phyloP scores from a whole-genome alignment of 2,888 invertebrate genomes.

The Biston stratarius region DNA sequence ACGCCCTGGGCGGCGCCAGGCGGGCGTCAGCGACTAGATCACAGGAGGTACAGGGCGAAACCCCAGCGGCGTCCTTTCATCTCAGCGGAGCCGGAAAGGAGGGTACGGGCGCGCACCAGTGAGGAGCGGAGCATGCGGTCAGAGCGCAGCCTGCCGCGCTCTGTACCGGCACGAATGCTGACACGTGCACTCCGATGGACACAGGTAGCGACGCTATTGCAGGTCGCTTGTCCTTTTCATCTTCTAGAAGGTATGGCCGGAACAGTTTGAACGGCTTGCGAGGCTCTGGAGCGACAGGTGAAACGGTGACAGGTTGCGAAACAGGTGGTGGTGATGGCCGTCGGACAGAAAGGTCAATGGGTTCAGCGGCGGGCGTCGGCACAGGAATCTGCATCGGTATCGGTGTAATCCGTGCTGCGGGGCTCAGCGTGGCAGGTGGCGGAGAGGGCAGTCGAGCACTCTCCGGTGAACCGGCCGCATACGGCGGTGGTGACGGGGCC shows the following conservation, averaged over 20 bases:
- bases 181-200: constrained; percentile 71
- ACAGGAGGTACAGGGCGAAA: constrained; percentile 74
- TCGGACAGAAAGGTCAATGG: constrained; percentile 75
- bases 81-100: constrained; percentile 82
- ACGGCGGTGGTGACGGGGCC: constrained; percentile 80
- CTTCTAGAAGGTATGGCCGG: constrained; percentile 91
- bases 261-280: constrained; percentile 91
- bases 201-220: constrained; percentile 73
- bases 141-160: constrained; percentile 75
- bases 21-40: constrained; percentile 85
- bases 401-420: constrained; percentile 56
- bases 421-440: constrained; percentile 59
- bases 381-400: constrained; percentile 59
- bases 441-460: constrained; percentile 80
- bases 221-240: constrained; percentile 81
- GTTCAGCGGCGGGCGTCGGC: constrained; percentile 64
- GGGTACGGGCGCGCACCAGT: constrained; percentile 90
- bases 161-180: constrained; percentile 81
- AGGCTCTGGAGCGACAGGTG: constrained; percentile 64
- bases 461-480: constrained; percentile 76
- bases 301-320: constrained; percentile 59
- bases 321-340: constrained; percentile 72
- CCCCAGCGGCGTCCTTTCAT: constrained; percentile 77
- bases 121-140: constrained; percentile 75
- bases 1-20: constrained; percentile 83